Conservation (phyloP, 2,888 invertebrate species). For the Autographa pulchrina region DNA sequence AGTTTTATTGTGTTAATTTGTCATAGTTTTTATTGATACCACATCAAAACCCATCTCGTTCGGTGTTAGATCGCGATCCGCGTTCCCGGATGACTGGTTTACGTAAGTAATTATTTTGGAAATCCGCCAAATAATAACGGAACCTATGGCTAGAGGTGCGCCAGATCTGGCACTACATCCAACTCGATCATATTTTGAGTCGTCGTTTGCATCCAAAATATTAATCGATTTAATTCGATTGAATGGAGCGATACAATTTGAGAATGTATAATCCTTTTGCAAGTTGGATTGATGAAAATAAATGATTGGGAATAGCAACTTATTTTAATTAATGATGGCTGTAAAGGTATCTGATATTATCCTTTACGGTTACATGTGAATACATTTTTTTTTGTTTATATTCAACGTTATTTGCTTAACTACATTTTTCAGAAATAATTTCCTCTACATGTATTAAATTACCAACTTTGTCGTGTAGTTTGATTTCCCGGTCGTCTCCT, state of each 20-base stretch:
- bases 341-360: not conserved
- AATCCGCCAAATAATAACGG: conserved; percentile 82
- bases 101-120: conserved; percentile 88
- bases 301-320: not conserved
- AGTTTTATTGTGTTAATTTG: no score
- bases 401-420: no score
- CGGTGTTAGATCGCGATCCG: conserved; percentile 40
- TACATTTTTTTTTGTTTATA: no score
- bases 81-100: conserved; percentile 71
- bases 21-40: no score
- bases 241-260: conserved; percentile 35
- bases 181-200: conserved; percentile 60
- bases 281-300: not conserved
- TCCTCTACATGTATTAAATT: not conserved
- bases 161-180: conserved; percentile 76
- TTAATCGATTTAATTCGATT: conserved; percentile 52
- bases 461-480: not conserved
- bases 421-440: not conserved
- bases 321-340: not conserved
- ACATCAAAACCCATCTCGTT: conserved; percentile 52
- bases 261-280: conserved; percentile 29
- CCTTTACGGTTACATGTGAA: no score
- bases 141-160: conserved; percentile 71
- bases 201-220: conserved; percentile 66
- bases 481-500: not conserved